Evolutionary conservation across 2,797 vertebrate genomes (phyloP), one percentile per base, ranked within the genome.

Genomic region (Alcedo quadribrachys): DNA sequence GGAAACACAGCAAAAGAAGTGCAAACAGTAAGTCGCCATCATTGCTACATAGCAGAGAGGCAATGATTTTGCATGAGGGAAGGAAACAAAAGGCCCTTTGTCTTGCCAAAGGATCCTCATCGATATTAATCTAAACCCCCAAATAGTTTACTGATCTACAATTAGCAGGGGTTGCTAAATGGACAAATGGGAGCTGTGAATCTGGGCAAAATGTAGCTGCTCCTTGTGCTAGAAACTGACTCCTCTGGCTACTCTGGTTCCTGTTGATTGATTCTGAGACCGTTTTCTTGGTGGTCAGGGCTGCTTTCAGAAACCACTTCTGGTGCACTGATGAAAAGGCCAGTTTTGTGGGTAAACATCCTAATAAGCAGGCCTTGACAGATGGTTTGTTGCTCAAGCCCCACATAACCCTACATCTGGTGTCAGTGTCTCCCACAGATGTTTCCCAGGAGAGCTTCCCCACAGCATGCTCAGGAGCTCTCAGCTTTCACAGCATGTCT

Each of bases 301-400:
- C 65, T 85, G 43, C 62, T 85, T 92, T 86, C 78, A 92, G 78
- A 86, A 82, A 51, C 61, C 22, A 25, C 60, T 85, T 15, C n/a
- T 1, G 35, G 32, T 37, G 32, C 32, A 11, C 74, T 3, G 61
- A 79, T 76, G 69, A 85, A 91, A 95, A 81, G 75, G 68, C 37
- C 17, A 53, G 8, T 77, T 92, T 94, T 88, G 68, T 85, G 78
- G 86, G 71, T 91, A 96, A 94, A 94, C 81, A 90, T 65, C 75
- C 85, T 93, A 94, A 88, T 61, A 83, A 91, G 48, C 77, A 86
- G 77, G 33, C 75, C 67, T 71, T 89, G 89, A 91, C 83, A 92
- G 87, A 91, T 37, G 81, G 83, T 89, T 92, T 92, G 87, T 78
- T 92, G 81, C 71, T 92, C n/a, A 43, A 84, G 50, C 71, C 75